Conservation (phyloP, 2,113 vertebrate species). For the Ranitomeya imitator region DNA sequence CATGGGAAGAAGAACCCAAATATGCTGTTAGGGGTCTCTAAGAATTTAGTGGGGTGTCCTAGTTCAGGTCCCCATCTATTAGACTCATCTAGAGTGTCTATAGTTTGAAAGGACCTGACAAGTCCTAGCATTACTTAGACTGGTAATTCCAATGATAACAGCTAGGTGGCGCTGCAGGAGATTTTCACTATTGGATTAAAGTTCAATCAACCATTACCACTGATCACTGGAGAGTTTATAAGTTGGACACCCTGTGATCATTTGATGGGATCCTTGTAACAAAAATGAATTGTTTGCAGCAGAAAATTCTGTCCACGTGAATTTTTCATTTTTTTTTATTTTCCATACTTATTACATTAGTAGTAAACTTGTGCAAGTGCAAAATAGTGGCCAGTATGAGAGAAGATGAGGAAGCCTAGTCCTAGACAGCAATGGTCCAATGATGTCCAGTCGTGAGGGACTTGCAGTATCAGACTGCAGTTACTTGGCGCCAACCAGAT, state of each 20-base stretch:
- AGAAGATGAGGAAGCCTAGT: background rate
- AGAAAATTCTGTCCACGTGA: background rate
- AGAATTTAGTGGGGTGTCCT: background rate
- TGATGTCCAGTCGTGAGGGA: background rate
- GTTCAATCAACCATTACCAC: background rate
- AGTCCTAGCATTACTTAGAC: background rate
- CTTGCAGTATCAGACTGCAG: background rate
- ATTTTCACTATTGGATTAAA: background rate
- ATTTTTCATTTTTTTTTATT: background rate
- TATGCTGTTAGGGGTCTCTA: background rate
- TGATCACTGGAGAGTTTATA: background rate
- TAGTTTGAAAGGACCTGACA: background rate
- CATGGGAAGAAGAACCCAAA: background rate
- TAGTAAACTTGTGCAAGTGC: background rate
- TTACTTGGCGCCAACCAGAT: background rate
- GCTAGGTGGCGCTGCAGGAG: background rate
- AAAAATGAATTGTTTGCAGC: too few relatives aligned
- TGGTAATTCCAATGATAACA: background rate
- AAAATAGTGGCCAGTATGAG: background rate
- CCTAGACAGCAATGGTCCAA: background rate
- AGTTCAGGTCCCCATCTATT: background rate
- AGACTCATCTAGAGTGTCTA: too few relatives aligned
- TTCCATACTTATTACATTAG: background rate
- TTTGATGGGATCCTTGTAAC: too few relatives aligned
- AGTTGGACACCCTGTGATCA: background rate